phyloP scores from a whole-genome alignment of 2,888 invertebrate species.

The Ypsolopha sequella region DNA sequence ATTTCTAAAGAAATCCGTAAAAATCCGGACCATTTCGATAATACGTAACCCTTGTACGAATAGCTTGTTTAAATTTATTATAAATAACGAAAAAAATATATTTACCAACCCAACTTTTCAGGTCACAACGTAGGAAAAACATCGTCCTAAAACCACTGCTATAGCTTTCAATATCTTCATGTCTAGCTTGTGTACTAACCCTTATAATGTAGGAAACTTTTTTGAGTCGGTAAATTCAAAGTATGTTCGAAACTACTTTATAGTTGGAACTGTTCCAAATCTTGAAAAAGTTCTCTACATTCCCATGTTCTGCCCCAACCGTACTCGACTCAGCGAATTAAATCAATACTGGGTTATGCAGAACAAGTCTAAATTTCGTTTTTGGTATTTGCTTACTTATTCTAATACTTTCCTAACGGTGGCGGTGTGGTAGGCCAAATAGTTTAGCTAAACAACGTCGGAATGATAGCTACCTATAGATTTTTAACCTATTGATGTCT shows the following conservation, averaged over 20 bases:
- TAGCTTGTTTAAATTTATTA: too few relatives aligned
- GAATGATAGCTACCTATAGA: constrained; percentile 51
- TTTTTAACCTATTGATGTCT: constrained; percentile 40
- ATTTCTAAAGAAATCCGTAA: constrained; percentile 34
- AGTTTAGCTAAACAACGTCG: constrained; percentile 50
- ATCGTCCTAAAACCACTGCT: constrained; percentile 21
- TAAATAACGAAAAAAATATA: constrained; percentile 14
- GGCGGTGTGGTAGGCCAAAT: constrained; percentile 64
- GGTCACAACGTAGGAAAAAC: constrained; percentile 36
- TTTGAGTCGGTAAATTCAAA: constrained; percentile 5
- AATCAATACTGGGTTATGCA: constrained; percentile 45
- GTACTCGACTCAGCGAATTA: constrained; percentile 17
- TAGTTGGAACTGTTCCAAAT: constrained; percentile 5
- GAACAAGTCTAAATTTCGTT: constrained; percentile 72
- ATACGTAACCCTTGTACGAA: too few relatives aligned
- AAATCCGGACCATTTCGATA: constrained; percentile 29
- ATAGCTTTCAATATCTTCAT: constrained; percentile 49
- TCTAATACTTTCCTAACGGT: constrained; percentile 50
- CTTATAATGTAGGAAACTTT: constrained; percentile 40
- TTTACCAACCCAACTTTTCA: constrained; percentile 41
- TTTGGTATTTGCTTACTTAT: constrained; percentile 64
- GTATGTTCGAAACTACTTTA: not conserved
- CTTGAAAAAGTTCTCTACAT: constrained; percentile 43
- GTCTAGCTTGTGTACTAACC: constrained; percentile 58
- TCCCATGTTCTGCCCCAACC: constrained; percentile 50